phyloP scores from a whole-genome alignment of 2,797 vertebrate species.

The Ispidina picta region DNA sequence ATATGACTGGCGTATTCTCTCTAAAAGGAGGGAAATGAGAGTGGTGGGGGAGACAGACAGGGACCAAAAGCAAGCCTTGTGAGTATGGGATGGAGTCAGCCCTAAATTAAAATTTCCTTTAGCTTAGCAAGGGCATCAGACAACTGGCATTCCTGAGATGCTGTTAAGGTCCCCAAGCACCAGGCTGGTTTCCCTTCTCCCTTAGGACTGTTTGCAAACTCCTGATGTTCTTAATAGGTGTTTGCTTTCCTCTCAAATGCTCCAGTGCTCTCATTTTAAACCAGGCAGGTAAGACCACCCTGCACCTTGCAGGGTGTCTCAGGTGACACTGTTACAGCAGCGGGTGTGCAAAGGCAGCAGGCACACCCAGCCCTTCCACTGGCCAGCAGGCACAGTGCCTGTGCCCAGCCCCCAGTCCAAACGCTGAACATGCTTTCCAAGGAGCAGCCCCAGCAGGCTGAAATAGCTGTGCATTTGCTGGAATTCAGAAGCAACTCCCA shows the following conservation, averaged over 20 bases:
- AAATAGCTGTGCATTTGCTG: not conserved
- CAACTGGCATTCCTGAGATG: not conserved
- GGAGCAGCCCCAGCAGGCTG: not conserved
- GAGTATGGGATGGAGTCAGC: not conserved
- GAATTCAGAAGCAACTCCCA: not conserved
- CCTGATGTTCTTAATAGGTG: not conserved
- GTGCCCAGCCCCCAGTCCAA: not conserved
- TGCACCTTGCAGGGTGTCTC: not conserved
- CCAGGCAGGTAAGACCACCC: not conserved
- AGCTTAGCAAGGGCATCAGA: not conserved
- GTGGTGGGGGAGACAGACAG: not conserved
- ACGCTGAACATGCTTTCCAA: not conserved
- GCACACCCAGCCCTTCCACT: not conserved
- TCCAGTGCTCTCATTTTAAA: not conserved
- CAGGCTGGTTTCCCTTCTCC: not conserved
- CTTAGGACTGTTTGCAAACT: not conserved
- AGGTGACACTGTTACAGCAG: no score
- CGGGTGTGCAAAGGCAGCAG: not conserved
- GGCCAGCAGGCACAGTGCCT: accelerated
- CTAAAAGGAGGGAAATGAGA: not conserved
- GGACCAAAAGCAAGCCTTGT: not conserved
- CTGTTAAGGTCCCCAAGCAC: not conserved
- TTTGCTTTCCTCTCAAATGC: not conserved
- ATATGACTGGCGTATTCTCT: not conserved
- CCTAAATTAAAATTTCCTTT: slow-evolving; percentile 3